Evolutionary conservation across 2,888 invertebrate genomes (phyloP).

Genomic region (Gymnocheta viridis): DNA sequence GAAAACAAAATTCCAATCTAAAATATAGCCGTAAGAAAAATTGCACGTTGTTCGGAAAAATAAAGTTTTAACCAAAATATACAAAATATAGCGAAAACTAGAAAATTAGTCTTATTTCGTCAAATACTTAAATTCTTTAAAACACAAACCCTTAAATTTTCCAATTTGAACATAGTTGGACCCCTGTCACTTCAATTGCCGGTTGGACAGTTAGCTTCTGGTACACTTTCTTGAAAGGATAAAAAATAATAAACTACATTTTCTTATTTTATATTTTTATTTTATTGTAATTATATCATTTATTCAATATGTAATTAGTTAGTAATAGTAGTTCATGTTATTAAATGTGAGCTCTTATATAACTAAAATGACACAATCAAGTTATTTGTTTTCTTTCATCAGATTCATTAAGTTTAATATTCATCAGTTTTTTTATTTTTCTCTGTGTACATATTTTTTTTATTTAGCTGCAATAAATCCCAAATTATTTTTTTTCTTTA

Average conservation of each 20-base stretch:
- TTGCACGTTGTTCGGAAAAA: no score
- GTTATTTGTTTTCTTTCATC: conserved; percentile 31
- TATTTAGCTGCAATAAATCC: conserved; percentile 40
- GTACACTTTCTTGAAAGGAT: background rate
- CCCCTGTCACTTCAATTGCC: no score
- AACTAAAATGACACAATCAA: conserved; percentile 69
- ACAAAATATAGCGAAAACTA: no score
- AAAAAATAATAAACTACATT: background rate
- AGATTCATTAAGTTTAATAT: conserved; percentile 15
- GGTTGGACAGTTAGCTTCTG: background rate
- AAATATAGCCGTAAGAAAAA: no score
- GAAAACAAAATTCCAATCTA: no score
- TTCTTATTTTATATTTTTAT: conserved; percentile 41
- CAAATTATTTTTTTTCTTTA: conserved; percentile 1
- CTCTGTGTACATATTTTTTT: conserved; percentile 1
- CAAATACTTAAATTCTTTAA: no score
- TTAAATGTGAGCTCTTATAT: conserved; percentile 66
- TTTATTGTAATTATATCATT: conserved; percentile 58
- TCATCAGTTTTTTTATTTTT: conserved; percentile 46
- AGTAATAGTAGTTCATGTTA: conserved; percentile 57
- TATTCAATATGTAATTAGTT: conserved; percentile 54
- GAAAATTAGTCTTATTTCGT: no score
- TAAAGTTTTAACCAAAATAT: no score
- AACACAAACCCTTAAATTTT: no score
- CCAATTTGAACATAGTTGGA: no score